Evolutionary conservation across 2,113 vertebrate species (phyloP).

Genomic region (Upupa epops): DNA sequence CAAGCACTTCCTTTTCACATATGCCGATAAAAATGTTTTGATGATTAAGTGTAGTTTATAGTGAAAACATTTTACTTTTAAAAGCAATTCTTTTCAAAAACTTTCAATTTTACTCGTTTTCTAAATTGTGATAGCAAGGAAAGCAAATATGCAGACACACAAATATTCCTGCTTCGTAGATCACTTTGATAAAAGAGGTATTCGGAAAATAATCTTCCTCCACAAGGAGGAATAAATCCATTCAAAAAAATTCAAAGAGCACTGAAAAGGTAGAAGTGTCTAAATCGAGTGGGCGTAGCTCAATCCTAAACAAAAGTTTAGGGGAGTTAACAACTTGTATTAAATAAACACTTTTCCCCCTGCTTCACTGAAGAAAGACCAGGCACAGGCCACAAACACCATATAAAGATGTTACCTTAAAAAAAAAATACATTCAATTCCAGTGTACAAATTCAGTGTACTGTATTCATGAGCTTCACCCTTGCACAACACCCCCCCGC

Average conservation of each 20-base stretch:
- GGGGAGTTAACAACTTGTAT: not conserved
- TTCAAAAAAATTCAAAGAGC: not conserved
- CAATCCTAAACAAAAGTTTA: not conserved
- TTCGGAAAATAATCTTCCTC: not conserved
- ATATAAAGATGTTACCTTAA: not conserved
- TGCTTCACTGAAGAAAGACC: not conserved
- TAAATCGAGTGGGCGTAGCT: accelerated
- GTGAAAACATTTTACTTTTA: not conserved
- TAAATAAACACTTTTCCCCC: not conserved
- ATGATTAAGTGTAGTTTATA: not conserved
- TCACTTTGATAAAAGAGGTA: not conserved
- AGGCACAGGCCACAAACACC: not conserved
- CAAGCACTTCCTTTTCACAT: not conserved
- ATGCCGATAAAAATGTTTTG: not conserved
- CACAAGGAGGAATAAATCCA: not conserved
- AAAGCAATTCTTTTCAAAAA: too few relatives aligned
- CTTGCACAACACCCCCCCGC: not conserved
- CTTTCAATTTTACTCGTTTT: not conserved
- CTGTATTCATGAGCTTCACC: not conserved
- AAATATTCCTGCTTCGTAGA: not conserved
- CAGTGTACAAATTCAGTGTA: not conserved
- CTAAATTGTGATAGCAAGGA: not conserved
- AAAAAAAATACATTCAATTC: not conserved
- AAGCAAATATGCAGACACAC: too few relatives aligned
- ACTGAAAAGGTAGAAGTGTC: not conserved